These are phyloP conservation scores for Sinocyclocheilus grahami DNA, from an alignment of 2,113 vertebrate genomes.

Conservation along the genomic window DNA sequence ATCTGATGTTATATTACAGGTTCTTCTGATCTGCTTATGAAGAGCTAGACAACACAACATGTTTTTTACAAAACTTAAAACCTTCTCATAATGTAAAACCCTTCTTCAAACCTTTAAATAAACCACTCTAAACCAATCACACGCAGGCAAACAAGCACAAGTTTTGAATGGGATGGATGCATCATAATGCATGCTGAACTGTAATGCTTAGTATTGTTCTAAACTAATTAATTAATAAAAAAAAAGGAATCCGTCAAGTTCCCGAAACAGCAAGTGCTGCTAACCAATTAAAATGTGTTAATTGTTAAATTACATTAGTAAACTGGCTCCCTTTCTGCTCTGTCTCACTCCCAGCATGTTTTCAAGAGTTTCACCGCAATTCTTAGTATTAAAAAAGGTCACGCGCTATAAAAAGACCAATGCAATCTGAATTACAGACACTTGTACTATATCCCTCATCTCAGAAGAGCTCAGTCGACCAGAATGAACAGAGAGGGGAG, in stretches of 20 bases:
- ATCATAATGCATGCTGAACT: background rate
- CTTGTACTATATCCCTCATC: background rate
- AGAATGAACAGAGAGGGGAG: too few relatives aligned
- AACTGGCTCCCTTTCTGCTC: background rate
- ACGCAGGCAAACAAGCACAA: background rate
- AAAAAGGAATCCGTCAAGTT: background rate
- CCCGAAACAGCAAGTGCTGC: background rate
- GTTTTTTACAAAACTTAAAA: too few relatives aligned
- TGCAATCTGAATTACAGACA: background rate
- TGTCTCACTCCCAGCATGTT: background rate
- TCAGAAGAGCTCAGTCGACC: background rate
- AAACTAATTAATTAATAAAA: background rate
- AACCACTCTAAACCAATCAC: too few relatives aligned
- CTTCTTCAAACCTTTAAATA: too few relatives aligned
- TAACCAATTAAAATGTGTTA: background rate
- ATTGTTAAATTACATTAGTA: slow-evolving; percentile 11
- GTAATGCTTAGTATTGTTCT: background rate
- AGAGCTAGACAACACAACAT: background rate
- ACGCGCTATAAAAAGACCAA: background rate
- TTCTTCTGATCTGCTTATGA: background rate
- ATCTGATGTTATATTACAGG: too few relatives aligned
- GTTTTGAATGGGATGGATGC: background rate
- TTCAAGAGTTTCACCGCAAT: background rate
- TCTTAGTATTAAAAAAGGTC: background rate
- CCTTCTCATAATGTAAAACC: too few relatives aligned